These are phyloP conservation scores for Australoheros scitulus DNA, from an alignment of 2,113 vertebrate species.

Conservation along the genomic window DNA sequence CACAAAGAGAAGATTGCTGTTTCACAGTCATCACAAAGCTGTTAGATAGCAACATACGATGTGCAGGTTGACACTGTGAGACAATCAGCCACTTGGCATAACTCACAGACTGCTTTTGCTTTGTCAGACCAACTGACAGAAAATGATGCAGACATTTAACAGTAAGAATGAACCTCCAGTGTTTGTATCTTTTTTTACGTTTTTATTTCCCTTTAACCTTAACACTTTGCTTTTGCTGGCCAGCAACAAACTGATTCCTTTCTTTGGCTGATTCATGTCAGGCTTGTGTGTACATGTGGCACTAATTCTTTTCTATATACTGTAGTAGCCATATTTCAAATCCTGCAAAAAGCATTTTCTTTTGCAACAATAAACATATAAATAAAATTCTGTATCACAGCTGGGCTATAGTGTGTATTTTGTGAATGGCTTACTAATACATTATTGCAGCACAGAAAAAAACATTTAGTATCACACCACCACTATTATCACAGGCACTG, in stretches of 20 bases:
- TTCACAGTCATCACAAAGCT: slow-evolving; percentile 25
- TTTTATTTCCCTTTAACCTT: neutral
- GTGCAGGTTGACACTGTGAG: slow-evolving; percentile 12
- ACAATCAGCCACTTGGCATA: slow-evolving; percentile 9
- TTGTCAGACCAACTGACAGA: neutral
- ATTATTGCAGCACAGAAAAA: slow-evolving; percentile 29
- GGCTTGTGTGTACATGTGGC: slow-evolving; percentile 30
- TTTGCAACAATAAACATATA: slow-evolving; percentile 18
- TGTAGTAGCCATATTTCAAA: neutral
- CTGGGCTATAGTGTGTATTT: slow-evolving; percentile 8
- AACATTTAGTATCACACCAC: slow-evolving; percentile 2
- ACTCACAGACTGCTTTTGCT: slow-evolving; percentile 6
- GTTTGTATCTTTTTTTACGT: neutral
- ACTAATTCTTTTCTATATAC: neutral
- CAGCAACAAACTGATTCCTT: neutral
- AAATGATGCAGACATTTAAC: slow-evolving; percentile 4
- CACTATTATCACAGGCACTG: neutral
- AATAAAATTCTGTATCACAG: slow-evolving; percentile 25
- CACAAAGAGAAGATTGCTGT: slow-evolving; percentile 37
- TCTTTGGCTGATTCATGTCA: slow-evolving; percentile 26
- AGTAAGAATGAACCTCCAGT: neutral
- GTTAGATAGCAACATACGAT: slow-evolving; percentile 47
- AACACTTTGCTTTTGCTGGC: neutral
- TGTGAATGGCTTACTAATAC: slow-evolving; percentile 6
- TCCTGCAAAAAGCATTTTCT: neutral